Base-by-base conservation (phyloP, 2,113 vertebrate species). In the Polyodon spathula region DNA sequence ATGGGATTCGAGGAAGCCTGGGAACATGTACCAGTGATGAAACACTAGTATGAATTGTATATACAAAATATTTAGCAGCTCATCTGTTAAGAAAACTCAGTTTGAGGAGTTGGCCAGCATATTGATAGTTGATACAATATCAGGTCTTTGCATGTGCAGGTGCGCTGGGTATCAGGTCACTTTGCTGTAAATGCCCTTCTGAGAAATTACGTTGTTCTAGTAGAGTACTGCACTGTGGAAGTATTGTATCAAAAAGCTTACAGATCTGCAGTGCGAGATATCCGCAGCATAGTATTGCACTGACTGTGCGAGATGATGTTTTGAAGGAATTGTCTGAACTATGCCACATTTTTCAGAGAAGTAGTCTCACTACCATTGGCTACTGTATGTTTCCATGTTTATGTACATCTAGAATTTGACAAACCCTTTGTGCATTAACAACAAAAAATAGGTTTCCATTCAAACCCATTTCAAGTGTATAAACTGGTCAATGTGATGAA, bases 1-100 rank as follows among this genome's bases (percentile, higher is more conserved):
- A 56, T 71, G 53, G 65, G 62, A 4, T 62, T 65, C 60, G 56
- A 59, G 62, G 66, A 71, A 27, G 54, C 63, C 0, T 65, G 66
- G 63, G 63, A 59, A 62, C 37, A 39, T 37, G 27, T 66, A 8
- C 14, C 8, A 40, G 48, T 60, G 44, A 53, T 63, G 56, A 4
- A 17, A 37, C 64, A 4, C 40, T 66, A 40, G 10, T 67, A 9
- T 55, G 64, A 60, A 11, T n/a, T 66, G 52, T 60, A 66, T 63
- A 66, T 63, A 4, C 40, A 63, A 40, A 27, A 44, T 50, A 39
- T 71, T 68, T 37, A 51, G 5, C 43, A 39, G 59, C 16, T 71
- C 62, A 17, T 37, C 58, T 59, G 61, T 57, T 11, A 70, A 66
- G 46, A 66, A 11, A 48, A 39, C 58, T 38, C 58, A 46, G 58